Base-by-base conservation (phyloP, 2,888 invertebrate species). In the Agrotis puta region DNA sequence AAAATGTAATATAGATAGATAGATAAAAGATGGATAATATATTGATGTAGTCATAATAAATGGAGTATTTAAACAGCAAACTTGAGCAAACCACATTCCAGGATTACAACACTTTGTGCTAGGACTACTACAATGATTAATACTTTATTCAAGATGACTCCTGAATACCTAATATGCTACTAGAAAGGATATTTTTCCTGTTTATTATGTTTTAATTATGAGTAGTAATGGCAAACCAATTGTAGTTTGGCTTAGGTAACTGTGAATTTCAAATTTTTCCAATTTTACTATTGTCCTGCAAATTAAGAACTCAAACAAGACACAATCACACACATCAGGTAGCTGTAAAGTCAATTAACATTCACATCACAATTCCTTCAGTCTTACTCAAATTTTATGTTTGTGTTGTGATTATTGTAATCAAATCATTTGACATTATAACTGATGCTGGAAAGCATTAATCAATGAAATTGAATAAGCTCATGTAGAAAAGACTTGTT, bases 141-240 rank as follows among this genome's bases (percentile, higher is more conserved):
- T 61, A n/a, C 45, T 56, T 22, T 53, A 45, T 59, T 16, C 24
- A 61, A 24, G 45, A 61, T 62, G 61, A 69, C n/a, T 61, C 16
- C 33, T 9, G 27, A 33, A 66, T 45, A 50, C 24, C 22, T 72
- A 56, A n/a, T 43, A 20, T 20, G 3, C 16, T 24, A 48, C 47
- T 45, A 27, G 11, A 76, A 50, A 54, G 16, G 1, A 53, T 56
- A 47, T 56, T 74, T 73, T 62, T 74, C 74, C 74, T 74, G 70
- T 74, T 69, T 47, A 47, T 33, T 22, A 47, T 39, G 4, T 33
- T 76, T 56, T 45, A 16, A 68, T 50, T 50, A 14, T 54, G 39
- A 27, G 16, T 22, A 48, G 20, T 45, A n/a, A 33, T 33, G 7
- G 33, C 7, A 33, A 33, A 33, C 33, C 4, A 1, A 6, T 33